phyloP scores from a whole-genome alignment of 2,888 invertebrate genomes.

The Lutraria lutraria region DNA sequence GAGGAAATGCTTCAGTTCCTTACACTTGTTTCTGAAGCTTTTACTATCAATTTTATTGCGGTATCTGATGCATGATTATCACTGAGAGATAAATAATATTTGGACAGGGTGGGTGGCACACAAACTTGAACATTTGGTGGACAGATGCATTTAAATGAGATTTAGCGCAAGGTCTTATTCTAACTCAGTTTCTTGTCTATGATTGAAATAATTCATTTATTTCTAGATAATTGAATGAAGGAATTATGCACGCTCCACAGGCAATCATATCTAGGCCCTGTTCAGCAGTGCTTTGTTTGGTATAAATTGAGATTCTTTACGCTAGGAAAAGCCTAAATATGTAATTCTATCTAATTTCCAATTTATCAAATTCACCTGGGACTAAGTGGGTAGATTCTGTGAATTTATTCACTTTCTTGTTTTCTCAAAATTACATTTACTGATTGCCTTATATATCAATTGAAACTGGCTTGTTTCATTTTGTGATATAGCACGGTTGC shows the following conservation, averaged over 20 bases:
- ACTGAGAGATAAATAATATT: neutral
- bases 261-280: neutral
- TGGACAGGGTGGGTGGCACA: neutral
- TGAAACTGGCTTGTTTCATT: neutral
- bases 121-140: neutral
- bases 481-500: neutral
- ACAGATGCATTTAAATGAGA: neutral
- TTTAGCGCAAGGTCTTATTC: neutral
- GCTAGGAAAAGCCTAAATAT: neutral
- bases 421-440: neutral
- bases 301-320: neutral
- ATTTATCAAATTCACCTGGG: neutral
- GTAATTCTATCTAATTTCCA: neutral
- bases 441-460: neutral
- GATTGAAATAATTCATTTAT: neutral
- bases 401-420: neutral
- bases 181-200: neutral
- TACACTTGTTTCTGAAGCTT: too few relatives aligned
- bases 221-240: neutral
- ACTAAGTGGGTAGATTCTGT: neutral
- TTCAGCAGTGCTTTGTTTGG: neutral
- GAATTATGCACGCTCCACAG: neutral
- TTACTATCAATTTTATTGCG: too few relatives aligned
- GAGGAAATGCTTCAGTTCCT: too few relatives aligned
- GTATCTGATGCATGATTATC: too few relatives aligned